A percentile compares a stretch with the other conserved stretches of the same genome.
Conservation (phyloP, 2,797 vertebrate species). For the Anguilla marmorata region DNA sequence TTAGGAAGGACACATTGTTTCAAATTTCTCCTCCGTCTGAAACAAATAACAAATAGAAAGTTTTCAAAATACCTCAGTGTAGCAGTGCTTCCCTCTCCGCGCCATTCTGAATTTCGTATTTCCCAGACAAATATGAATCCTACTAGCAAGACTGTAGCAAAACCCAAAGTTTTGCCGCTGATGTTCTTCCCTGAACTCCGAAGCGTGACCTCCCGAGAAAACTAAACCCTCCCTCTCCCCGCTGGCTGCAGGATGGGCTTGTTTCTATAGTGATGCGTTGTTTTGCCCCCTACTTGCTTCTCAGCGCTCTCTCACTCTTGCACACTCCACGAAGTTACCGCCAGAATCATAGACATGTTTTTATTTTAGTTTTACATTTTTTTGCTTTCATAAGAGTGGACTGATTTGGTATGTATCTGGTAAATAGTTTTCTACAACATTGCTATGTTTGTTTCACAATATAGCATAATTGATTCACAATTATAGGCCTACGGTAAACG, state of each 20-base stretch:
- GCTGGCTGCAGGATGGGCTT: conserved; percentile 73
- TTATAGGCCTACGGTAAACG: not conserved
- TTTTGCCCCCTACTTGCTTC: conserved; percentile 58
- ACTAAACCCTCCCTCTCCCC: conserved; percentile 68
- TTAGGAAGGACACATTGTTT: conserved; percentile 12
- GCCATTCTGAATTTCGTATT: conserved; percentile 72
- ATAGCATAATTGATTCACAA: not conserved
- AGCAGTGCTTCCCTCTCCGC: conserved; percentile 61
- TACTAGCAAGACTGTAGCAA: conserved; percentile 59
- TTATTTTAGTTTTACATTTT: not conserved
- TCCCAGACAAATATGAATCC: conserved; percentile 64
- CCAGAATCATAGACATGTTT: not conserved
- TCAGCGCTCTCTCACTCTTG: conserved; percentile 43
- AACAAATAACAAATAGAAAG: conserved; percentile 43
- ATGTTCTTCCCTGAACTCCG: conserved; percentile 80
- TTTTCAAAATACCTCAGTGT: conserved; percentile 66
- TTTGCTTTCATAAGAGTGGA: not conserved
- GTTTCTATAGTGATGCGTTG: conserved; percentile 82
- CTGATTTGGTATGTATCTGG: not conserved
- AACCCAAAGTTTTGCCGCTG: conserved; percentile 56
- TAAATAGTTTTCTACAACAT: not conserved
- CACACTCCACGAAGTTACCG: not conserved
- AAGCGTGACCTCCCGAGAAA: conserved; percentile 81
- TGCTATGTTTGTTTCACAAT: not conserved
- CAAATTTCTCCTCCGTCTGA: not conserved